phyloP scores from a whole-genome alignment of 2,797 vertebrate species.

The Enteromius unitaeniatus region DNA sequence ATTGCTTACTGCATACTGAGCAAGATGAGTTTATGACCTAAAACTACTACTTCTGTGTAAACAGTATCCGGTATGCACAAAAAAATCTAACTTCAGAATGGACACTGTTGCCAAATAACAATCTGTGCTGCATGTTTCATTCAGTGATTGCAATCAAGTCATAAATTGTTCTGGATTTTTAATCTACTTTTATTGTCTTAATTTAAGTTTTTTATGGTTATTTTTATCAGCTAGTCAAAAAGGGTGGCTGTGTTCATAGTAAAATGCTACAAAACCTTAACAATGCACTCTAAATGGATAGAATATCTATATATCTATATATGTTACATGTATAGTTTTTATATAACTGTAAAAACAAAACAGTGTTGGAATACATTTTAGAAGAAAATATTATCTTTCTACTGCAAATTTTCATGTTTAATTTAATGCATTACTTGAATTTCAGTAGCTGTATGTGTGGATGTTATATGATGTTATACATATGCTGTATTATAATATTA shows the following conservation, averaged over 20 bases:
- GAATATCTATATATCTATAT: too few species aligned
- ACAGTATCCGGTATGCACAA: background rate
- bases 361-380: too few species aligned
- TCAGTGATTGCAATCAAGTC: background rate
- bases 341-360: too few species aligned
- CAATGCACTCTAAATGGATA: background rate
- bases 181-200: background rate
- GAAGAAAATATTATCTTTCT: too few species aligned
- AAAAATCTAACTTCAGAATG: background rate
- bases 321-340: too few species aligned
- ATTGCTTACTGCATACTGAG: background rate
- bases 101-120: background rate
- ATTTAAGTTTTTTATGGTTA: background rate
- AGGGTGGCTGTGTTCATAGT: background rate
- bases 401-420: too few species aligned
- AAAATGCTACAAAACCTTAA: background rate
- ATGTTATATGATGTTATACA: too few species aligned
- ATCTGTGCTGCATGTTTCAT: background rate
- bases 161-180: background rate
- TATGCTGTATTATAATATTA: too few species aligned
- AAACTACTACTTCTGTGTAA: background rate
- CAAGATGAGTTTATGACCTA: background rate
- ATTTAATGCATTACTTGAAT: too few species aligned
- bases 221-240: background rate
- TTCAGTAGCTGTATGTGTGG: too few species aligned